Conservation (phyloP, 2,797 vertebrate genomes). For the Salmo trutta region DNA sequence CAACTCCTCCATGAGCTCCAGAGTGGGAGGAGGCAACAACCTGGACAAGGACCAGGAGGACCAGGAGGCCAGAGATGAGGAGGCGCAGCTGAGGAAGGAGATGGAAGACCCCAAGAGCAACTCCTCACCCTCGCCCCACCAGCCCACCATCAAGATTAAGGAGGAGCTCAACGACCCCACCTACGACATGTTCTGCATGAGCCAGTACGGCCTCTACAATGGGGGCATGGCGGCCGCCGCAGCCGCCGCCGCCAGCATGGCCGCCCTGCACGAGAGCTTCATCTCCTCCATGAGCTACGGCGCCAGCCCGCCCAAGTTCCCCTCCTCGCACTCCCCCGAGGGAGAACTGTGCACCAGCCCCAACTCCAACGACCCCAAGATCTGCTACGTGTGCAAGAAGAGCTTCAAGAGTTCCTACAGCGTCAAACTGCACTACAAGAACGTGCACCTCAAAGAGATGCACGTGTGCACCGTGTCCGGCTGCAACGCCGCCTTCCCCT, state of each 20-base stretch:
- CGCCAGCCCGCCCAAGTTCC: slow-evolving; percentile 92
- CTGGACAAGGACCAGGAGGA: slow-evolving; percentile 70
- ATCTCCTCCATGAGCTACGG: slow-evolving; percentile 92
- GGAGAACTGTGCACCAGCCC: slow-evolving; percentile 93
- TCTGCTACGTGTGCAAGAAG: slow-evolving; percentile 99
- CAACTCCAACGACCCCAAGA: slow-evolving; percentile 93
- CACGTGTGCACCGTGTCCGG: slow-evolving; percentile 98
- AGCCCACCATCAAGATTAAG: slow-evolving; percentile 91
- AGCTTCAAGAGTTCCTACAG: slow-evolving; percentile 99
- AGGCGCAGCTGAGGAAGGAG: slow-evolving; percentile 82
- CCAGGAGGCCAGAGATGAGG: slow-evolving; percentile 64
- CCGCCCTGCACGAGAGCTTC: slow-evolving; percentile 95
- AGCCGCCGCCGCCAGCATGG: slow-evolving; percentile 94
- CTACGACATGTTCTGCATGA: slow-evolving; percentile 99
- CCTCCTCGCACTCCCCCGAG: slow-evolving; percentile 85
- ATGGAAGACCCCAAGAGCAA: slow-evolving; percentile 82
- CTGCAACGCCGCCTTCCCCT: slow-evolving; percentile 98
- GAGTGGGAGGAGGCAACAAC: slow-evolving; percentile 43
- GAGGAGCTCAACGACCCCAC: slow-evolving; percentile 96
- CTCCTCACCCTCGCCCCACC: slow-evolving; percentile 83
- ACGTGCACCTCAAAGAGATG: slow-evolving; percentile 99
- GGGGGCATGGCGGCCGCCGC: slow-evolving; percentile 83
- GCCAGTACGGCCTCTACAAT: slow-evolving; percentile 96
- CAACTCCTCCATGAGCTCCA: slow-evolving; percentile 55
- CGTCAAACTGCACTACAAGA: slow-evolving; percentile 99